phyloP scores from a whole-genome alignment of 2,113 vertebrate species.

The Aramus guarauna region DNA sequence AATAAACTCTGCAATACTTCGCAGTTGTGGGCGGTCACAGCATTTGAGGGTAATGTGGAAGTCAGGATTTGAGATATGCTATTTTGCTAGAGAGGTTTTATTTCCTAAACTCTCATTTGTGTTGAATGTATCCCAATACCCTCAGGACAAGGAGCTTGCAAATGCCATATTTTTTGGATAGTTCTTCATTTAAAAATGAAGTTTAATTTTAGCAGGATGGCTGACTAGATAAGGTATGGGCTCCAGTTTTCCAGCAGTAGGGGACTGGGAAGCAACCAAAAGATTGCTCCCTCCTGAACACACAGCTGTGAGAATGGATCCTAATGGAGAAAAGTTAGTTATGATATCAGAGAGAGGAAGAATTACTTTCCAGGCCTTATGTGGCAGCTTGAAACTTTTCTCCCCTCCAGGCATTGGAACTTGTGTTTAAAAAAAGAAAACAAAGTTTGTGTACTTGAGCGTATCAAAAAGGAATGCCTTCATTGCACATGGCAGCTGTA shows the following conservation, averaged over 20 bases:
- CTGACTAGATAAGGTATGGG: not conserved
- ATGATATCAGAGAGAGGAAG: not conserved
- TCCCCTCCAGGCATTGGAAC: not conserved
- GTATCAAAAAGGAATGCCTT: not conserved
- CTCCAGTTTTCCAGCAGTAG: not conserved
- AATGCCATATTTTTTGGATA: not conserved
- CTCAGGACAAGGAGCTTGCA: not conserved
- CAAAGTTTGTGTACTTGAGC: not conserved
- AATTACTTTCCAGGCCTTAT: not conserved
- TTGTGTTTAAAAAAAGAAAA: not conserved
- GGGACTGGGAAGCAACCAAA: not conserved
- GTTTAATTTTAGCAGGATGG: not conserved
- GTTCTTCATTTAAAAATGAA: not conserved
- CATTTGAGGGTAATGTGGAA: not conserved
- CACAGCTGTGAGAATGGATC: not conserved
- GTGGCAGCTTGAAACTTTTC: not conserved
- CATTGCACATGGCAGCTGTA: not conserved
- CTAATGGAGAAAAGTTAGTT: not conserved
- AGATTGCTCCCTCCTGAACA: not conserved
- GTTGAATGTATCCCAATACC: not conserved
- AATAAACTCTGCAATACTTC: not conserved
- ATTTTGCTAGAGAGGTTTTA: not conserved
- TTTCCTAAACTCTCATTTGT: not conserved
- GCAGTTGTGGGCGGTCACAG: not conserved
- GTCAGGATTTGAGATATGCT: not conserved